Base-by-base conservation (phyloP, 2,888 invertebrate genomes). In the Galerucella nymphaeae region DNA sequence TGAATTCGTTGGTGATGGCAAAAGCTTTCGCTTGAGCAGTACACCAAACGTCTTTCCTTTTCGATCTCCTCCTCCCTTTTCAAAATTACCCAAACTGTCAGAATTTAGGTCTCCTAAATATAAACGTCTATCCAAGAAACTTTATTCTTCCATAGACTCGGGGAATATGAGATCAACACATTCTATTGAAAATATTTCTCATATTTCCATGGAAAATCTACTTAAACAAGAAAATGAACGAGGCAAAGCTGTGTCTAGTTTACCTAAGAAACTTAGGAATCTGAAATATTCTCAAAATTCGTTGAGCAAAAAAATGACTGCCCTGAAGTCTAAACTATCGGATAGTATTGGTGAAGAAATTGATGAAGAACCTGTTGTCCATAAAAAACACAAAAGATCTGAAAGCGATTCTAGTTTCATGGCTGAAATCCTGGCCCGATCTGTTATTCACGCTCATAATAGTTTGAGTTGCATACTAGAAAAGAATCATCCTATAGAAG, bases 391-490 rank as follows among this genome's bases (percentile, higher is more conserved):
- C 74, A 89, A 88, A 78, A 86, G 88, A 80, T 82, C 86, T 2
- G 75, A 78, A 66, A 89, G 88, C 48, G 88, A 89, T 78, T 82
- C 83, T 13, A 89, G 89, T 67, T 89, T 90, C 1, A 91, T 93
- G 89, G 92, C 92, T 0, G 90, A 92, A 14, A 87, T 92, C 62
- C 85, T 93, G 18, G 92, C 92, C 10, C 87, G 91, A 74, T 92
- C 92, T 2, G 89, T 93, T 1, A 89, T 91, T 78, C 89, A 89
- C 70, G 90, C 89, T 5, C 89, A 89, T 58, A 89, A 89, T 5
- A 90, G 89, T 81, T 85, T 91, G 16, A 89, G 90, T 74, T 88
- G 89, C 79, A 90, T 91, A 58, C 87, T 88, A 8, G 91, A 91
- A 81, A 87, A 88, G 79, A 89, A 89, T 80, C 64, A 72, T 42